Evolutionary conservation across 2,797 vertebrate species (phyloP).

Genomic region (Linurgus olivaceus): DNA sequence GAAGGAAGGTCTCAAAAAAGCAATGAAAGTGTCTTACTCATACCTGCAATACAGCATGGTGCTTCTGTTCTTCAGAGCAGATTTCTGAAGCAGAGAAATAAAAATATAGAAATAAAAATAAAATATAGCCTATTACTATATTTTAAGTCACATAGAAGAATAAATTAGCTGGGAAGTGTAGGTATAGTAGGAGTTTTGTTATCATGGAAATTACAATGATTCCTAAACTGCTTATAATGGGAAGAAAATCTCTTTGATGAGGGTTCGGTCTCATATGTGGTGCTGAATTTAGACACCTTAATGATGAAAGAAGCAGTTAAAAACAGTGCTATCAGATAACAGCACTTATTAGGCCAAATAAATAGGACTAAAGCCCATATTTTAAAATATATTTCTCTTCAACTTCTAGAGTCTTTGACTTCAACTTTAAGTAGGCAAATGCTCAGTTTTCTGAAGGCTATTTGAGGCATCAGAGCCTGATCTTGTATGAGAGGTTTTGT

Average conservation of each 20-base stretch:
- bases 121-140: background rate
- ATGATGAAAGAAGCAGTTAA: background rate
- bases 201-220: background rate
- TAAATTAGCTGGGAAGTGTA: background rate
- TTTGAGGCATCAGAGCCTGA: background rate
- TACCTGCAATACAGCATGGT: background rate
- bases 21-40: background rate
- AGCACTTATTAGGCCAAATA: background rate
- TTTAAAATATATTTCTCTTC: background rate
- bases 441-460: background rate
- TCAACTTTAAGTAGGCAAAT: background rate
- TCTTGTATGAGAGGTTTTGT: background rate
- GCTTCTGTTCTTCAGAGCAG: background rate
- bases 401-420: background rate
- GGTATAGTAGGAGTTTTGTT: background rate
- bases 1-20: background rate
- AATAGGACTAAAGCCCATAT: background rate
- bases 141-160: background rate
- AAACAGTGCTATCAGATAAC: background rate
- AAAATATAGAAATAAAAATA: no score
- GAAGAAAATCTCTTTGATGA: background rate
- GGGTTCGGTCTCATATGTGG: background rate
- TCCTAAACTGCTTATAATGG: background rate
- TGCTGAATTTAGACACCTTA: background rate
- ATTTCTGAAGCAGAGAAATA: background rate